phyloP scores from a whole-genome alignment of 2,797 vertebrate species.

The Trachurus trachurus region DNA sequence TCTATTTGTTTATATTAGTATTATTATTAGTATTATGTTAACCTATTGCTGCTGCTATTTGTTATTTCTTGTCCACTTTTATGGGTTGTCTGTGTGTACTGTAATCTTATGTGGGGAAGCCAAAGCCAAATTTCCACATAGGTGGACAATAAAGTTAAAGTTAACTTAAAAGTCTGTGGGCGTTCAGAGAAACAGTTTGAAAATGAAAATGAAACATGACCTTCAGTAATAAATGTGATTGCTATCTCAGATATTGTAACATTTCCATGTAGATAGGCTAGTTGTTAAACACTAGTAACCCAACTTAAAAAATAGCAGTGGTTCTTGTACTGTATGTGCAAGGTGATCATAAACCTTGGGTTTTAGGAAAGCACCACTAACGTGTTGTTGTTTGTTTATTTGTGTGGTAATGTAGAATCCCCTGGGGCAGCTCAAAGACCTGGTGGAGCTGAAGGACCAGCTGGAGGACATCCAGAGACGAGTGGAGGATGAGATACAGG shows the following conservation, averaged over 20 bases:
- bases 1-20: too few relatives aligned
- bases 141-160: too few relatives aligned
- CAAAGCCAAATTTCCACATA: too few relatives aligned
- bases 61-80: too few relatives aligned
- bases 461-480: slow-evolving; percentile 91
- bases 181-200: background rate
- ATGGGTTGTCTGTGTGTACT: too few relatives aligned
- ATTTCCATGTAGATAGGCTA: background rate
- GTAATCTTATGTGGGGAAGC: too few relatives aligned
- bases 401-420: slow-evolving; percentile 82
- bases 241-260: background rate
- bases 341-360: background rate
- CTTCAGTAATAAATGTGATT: background rate
- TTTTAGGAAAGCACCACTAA: background rate
- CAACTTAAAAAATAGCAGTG: background rate
- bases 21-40: too few relatives aligned
- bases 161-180: background rate
- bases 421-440: slow-evolving; percentile 90
- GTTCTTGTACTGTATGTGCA: background rate
- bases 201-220: background rate
- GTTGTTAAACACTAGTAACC: background rate
- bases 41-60: too few relatives aligned
- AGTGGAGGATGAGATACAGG: slow-evolving; percentile 92
- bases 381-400: background rate
- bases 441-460: slow-evolving; percentile 93